Conservation (phyloP, 2,888 invertebrate genomes). For the Lepidochrysops patricia region DNA sequence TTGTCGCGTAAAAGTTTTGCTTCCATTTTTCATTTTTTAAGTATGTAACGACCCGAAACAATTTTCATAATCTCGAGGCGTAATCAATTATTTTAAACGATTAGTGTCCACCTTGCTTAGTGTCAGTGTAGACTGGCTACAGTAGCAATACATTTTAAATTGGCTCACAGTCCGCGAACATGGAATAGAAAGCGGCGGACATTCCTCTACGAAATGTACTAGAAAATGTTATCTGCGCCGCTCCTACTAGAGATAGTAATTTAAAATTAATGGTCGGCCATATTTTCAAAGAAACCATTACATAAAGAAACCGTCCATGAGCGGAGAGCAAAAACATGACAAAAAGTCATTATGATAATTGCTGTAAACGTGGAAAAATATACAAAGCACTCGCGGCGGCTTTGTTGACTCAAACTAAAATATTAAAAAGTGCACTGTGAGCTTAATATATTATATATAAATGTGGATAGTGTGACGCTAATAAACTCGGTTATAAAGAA, state of each 20-base stretch:
- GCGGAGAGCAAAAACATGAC: conserved; percentile 4
- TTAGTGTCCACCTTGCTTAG: conserved; percentile 40
- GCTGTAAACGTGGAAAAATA: conserved; percentile 5
- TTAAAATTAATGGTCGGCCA: conserved; percentile 52
- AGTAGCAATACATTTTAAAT: neutral
- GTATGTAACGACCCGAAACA: conserved; percentile 20
- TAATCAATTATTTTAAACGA: conserved; percentile 52
- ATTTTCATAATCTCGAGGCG: conserved; percentile 34
- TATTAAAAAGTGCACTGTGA: neutral
- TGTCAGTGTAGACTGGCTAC: neutral
- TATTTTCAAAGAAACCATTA: conserved; percentile 47
- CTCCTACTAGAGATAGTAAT: conserved; percentile 44
- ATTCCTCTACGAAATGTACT: neutral
- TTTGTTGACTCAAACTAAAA: neutral
- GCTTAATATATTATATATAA: no score
- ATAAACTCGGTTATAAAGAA: no score
- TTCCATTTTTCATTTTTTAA: conserved; percentile 20
- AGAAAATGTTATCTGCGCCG: neutral
- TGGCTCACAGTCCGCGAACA: neutral
- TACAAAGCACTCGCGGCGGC: neutral
- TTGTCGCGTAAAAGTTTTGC: conserved; percentile 1
- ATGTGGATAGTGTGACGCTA: no score
- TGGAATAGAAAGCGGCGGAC: neutral
- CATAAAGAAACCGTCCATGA: conserved; percentile 32
- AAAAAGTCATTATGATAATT: conserved; percentile 12